Conservation (phyloP, 2,888 invertebrate species). For the Alloscopus bannaensis region DNA sequence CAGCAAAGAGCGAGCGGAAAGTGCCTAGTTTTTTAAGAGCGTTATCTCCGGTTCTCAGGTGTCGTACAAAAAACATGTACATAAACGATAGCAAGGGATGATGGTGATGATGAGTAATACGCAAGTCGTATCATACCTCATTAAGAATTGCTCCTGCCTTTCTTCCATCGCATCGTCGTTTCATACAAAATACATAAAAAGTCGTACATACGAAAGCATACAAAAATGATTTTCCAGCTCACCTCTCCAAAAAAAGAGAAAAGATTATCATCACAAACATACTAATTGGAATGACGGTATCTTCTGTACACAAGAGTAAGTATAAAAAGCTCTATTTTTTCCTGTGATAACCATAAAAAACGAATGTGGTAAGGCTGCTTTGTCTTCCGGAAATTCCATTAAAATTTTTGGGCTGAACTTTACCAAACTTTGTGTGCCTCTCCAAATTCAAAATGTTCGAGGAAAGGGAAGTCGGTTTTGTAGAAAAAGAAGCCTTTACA, state of each 20-base stretch:
- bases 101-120: conserved; percentile 6
- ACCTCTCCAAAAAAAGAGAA: no score
- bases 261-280: no score
- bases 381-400: conserved; percentile 10
- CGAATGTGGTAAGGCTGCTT: neutral
- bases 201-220: no score
- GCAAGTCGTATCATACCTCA: conserved; percentile 22
- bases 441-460: neutral
- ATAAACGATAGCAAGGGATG: neutral
- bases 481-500: neutral
- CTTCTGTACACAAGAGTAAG: neutral
- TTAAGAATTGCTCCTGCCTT: neutral
- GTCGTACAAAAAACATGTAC: conserved; percentile 10
- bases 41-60: neutral
- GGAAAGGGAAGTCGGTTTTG: neutral
- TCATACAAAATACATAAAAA: no score
- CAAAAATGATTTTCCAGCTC: no score
- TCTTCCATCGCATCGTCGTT: neutral
- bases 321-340: neutral
- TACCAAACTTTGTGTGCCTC: neutral
- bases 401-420: neutral
- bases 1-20: neutral
- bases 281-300: conserved; percentile 17
- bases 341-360: neutral
- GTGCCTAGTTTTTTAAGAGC: conserved; percentile 7